phyloP scores from a whole-genome alignment of 2,797 vertebrate genomes.

The Centropyge bicolor region DNA sequence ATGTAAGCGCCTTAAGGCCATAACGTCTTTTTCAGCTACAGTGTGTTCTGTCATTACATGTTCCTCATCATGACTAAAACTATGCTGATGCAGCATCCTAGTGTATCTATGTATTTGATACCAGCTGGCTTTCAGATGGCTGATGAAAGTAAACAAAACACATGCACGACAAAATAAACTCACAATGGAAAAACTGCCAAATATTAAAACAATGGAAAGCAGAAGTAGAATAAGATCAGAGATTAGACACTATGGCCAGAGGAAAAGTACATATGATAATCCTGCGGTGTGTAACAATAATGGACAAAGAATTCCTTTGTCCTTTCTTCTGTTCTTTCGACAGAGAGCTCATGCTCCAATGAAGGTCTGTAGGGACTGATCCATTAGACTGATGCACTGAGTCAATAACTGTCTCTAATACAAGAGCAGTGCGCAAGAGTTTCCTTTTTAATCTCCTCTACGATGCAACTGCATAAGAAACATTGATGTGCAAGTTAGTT shows the following conservation, averaged over 20 bases:
- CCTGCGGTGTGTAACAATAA: not conserved
- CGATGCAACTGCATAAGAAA: not conserved
- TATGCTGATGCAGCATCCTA: not conserved
- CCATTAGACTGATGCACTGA: not conserved
- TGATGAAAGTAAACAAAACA: slow-evolving; percentile 6
- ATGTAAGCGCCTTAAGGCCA: not conserved
- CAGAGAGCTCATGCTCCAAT: not conserved
- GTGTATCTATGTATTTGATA: not conserved
- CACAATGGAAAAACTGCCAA: not conserved
- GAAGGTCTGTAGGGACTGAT: not conserved
- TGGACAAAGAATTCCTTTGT: not conserved
- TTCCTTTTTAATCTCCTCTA: not conserved
- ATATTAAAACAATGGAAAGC: slow-evolving; percentile 7
- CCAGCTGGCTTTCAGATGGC: not conserved
- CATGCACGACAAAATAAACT: not conserved
- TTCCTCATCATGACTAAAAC: not conserved
- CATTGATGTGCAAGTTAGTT: not conserved
- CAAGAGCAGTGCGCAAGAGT: not conserved
- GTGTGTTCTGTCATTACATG: not conserved
- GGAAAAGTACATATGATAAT: not conserved
- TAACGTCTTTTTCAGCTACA: slow-evolving; percentile 17
- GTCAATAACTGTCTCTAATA: not conserved
- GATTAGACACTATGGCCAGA: not conserved
- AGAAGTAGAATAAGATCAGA: not conserved
- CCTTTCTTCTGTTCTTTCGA: not conserved